These are phyloP conservation scores for Pseudochaenichthys georgianus DNA, from an alignment of 2,797 vertebrate species.

Conservation along the genomic window DNA sequence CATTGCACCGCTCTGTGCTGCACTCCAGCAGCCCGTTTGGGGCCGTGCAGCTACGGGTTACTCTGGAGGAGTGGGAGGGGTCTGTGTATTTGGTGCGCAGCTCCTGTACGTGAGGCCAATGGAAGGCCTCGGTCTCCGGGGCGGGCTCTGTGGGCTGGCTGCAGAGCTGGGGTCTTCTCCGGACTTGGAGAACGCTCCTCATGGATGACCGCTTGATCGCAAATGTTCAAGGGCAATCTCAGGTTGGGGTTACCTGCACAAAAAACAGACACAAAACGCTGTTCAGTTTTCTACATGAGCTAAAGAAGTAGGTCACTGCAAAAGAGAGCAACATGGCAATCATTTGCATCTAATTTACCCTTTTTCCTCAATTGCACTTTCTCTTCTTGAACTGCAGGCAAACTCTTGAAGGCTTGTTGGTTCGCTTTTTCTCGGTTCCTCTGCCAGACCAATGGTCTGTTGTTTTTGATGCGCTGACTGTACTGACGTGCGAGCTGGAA, in stretches of 20 bases:
- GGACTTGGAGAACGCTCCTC: constrained; percentile 80
- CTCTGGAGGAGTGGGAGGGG: constrained; percentile 24
- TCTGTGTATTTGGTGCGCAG: constrained; percentile 89
- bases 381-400: constrained; percentile 80
- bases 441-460: constrained; percentile 73
- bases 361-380: constrained; percentile 69
- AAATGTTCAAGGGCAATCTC: constrained; percentile 70
- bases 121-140: constrained; percentile 86
- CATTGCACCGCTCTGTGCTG: constrained; percentile 35
- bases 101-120: constrained; percentile 93
- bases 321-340: constrained; percentile 23
- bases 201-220: constrained; percentile 73
- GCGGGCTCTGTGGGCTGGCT: constrained; percentile 83
- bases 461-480: constrained; percentile 95
- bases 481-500: constrained; percentile 96
- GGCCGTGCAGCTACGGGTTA: constrained; percentile 80
- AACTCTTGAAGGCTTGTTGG: constrained; percentile 64
- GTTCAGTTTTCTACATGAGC: constrained; percentile 17
- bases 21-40: constrained; percentile 79
- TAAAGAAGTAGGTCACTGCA: neutral
- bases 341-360: constrained; percentile 67
- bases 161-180: constrained; percentile 59
- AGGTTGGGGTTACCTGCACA: constrained; percentile 83
- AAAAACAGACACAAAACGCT: constrained; percentile 17
- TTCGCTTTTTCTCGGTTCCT: constrained; percentile 62